phyloP scores from a whole-genome alignment of 2,797 vertebrate species.

The Pachyuromys duprasi region DNA sequence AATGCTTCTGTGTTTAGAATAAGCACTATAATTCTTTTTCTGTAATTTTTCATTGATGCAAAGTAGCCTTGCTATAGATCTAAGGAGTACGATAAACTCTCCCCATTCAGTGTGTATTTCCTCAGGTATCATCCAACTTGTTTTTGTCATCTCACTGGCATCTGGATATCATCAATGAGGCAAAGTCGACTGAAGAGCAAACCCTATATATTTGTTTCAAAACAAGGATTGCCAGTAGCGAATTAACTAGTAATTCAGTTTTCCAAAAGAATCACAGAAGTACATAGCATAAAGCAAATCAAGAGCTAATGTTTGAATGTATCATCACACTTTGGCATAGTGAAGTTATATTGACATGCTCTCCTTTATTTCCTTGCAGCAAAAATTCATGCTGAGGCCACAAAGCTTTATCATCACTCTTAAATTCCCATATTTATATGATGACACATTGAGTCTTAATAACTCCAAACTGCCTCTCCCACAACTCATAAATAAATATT shows the following conservation, averaged over 20 bases:
- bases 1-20: background rate
- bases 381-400: background rate
- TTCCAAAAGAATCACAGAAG: background rate
- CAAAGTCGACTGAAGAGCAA: background rate
- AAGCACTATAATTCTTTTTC: background rate
- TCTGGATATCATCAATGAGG: background rate
- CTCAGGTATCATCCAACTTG: background rate
- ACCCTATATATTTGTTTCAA: background rate
- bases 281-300: background rate
- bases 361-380: background rate
- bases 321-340: background rate
- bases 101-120: background rate
- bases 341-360: constrained; percentile 13
- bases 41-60: background rate
- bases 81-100: background rate
- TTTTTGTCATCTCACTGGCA: background rate
- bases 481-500: background rate
- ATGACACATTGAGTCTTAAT: background rate
- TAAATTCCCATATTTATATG: background rate
- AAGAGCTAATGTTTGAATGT: background rate
- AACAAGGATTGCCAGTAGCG: background rate
- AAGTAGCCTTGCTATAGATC: background rate
- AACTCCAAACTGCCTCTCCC: constrained; percentile 2
- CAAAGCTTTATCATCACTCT: constrained; percentile 1
- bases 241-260: background rate